A percentile compares a stretch with the other conserved stretches of the same genome.
These are phyloP conservation scores for Heptranchias perlo DNA, from an alignment of 2,113 vertebrate species.

Conservation along the genomic window DNA sequence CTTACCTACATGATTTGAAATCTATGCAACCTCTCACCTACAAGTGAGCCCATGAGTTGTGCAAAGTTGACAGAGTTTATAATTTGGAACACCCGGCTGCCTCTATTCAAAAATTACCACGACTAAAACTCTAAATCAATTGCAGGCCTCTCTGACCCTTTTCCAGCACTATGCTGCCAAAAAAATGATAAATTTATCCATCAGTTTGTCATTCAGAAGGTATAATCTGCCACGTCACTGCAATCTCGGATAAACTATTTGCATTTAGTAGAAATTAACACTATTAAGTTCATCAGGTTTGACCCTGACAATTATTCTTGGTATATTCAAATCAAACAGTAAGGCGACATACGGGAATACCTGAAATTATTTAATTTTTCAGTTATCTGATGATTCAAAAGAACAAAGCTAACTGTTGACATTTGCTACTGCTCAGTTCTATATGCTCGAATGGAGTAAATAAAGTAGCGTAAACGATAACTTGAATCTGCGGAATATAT, in stretches of 20 bases:
- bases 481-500: background rate
- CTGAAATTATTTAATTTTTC: background rate
- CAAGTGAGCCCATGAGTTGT: background rate
- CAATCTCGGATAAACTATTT: background rate
- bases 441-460: background rate
- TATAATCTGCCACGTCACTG: background rate
- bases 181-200: background rate
- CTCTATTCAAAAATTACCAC: background rate
- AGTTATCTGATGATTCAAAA: background rate
- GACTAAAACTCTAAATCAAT: background rate
- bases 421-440: background rate
- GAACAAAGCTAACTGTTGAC: background rate
- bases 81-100: background rate
- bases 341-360: background rate
- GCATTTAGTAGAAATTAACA: background rate
- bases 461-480: background rate
- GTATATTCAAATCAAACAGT: background rate
- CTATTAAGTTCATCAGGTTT: background rate
- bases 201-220: background rate
- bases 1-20: background rate
- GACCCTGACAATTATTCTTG: background rate
- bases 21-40: background rate
- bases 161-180: background rate
- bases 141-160: background rate
- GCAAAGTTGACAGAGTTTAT: background rate